A percentile compares a stretch with the other conserved stretches of the same genome.
Conservation (phyloP, 2,113 vertebrate species). For the Lagenorhynchus albirostris region DNA sequence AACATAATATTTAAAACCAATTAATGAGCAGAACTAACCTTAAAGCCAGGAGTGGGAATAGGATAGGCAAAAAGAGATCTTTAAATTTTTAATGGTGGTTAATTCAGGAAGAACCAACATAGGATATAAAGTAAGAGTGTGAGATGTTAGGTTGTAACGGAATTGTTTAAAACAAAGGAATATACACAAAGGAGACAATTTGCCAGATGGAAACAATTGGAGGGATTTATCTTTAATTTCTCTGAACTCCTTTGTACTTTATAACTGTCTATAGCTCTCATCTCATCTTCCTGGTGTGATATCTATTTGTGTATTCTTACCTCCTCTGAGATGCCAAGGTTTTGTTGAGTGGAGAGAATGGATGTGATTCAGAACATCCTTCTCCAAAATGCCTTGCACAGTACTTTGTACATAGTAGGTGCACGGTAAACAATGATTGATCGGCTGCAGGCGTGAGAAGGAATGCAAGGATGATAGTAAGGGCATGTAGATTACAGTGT, state of each 20-base stretch:
- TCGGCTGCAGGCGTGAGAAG: neutral
- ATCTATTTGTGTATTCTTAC: neutral
- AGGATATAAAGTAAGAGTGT: neutral
- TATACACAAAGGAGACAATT: neutral
- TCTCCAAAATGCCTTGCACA: neutral
- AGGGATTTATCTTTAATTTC: neutral
- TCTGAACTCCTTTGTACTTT: neutral
- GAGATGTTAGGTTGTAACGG: neutral
- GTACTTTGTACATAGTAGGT: neutral
- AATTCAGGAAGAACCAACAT: neutral
- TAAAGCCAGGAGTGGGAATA: neutral
- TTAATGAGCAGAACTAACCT: neutral
- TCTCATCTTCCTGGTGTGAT: neutral
- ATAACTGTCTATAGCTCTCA: neutral
- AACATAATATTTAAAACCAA: neutral
- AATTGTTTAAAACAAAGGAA: neutral
- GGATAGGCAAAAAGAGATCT: neutral
- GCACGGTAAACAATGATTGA: neutral
- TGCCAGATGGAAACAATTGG: neutral
- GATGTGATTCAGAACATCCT: neutral
- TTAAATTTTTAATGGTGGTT: neutral
- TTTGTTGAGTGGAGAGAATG: neutral
- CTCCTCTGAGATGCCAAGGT: neutral
- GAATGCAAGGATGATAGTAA: neutral
- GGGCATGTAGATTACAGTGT: neutral